Base-by-base conservation (phyloP, 1,140 invertebrate species). In the Polyergus mexicanus region DNA sequence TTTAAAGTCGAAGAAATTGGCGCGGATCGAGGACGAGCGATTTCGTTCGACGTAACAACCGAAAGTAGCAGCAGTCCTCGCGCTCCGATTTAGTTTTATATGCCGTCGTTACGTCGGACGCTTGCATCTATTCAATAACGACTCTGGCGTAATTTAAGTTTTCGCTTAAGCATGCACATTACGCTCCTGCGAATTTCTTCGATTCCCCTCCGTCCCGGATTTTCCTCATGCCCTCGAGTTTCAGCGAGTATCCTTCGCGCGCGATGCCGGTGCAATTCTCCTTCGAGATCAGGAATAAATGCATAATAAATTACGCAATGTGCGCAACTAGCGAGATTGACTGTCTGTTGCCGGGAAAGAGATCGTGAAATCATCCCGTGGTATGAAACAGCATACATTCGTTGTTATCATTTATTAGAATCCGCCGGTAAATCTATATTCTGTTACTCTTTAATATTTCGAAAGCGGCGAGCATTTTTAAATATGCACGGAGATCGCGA, bases 1-100 rank as follows among this genome's bases (percentile, higher is more conserved):
- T 83, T 83, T 83, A 83, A 83, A 83, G 68, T 83, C 78, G 78
- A 74, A 74, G 78, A 74, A 83, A 83, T 83, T 83, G 78, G 54
- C 68, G 68, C 38, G 78, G 78, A 62, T 83, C 68, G 38, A 58
- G 28, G 54, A 83, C 78, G 78, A 83, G 38, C 78, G 78, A 83
- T 74, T 83, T 47, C 11, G 13, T 83, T 47, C 11, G 8, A 13
- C 35, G 68, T 83, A 72, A 83, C 78, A 60, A 56, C 78, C 78
- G 16, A 51, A 83, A 83, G 68, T 74, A 83, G 54, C 66, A 35
- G 28, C 76, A 44, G 35, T 10, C 38, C 54, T 60, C 66, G n/a
- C 47, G 77, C 66, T 60, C 54, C 68, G 78, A 83, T 74, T 83
- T 54, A 25, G 38, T 54, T 60, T 72, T 74, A 83, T 74, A 35